These are phyloP conservation scores for Apodemia duryi DNA, from an alignment of 2,888 invertebrate species.

Conservation along the genomic window DNA sequence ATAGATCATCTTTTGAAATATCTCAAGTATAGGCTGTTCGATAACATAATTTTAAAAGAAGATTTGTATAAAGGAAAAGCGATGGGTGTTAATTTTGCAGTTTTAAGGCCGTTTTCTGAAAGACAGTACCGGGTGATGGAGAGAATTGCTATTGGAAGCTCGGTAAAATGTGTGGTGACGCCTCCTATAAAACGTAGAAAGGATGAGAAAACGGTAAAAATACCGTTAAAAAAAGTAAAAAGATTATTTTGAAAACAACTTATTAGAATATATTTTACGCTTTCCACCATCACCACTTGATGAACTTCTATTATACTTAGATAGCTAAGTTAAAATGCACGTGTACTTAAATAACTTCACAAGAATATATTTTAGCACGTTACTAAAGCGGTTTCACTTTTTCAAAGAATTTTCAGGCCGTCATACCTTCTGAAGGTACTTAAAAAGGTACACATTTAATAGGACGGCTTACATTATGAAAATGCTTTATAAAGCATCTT, in stretches of 20 bases:
- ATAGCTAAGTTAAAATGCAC: too few species aligned
- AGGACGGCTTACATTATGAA: too few species aligned
- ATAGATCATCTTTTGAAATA: conserved; percentile 54
- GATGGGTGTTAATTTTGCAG: conserved; percentile 57
- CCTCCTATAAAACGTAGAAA: conserved; percentile 48
- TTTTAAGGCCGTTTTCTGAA: conserved; percentile 56
- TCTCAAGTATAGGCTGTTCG: conserved; percentile 52
- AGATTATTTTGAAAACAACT: background rate
- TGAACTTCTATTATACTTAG: too few species aligned
- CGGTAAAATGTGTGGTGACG: conserved; percentile 39
- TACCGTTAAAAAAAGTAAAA: conserved; percentile 50
- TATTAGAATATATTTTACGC: background rate
- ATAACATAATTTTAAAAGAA: conserved; percentile 49
- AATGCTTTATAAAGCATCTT: too few species aligned
- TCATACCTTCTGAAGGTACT: too few species aligned
- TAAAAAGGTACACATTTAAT: too few species aligned
- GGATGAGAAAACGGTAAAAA: conserved; percentile 49
- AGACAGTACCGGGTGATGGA: conserved; percentile 61
- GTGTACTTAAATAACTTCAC: too few species aligned
- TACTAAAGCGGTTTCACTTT: too few species aligned
- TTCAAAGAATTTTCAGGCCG: too few species aligned
- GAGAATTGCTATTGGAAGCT: conserved; percentile 51
- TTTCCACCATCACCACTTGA: background rate
- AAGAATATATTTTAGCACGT: too few species aligned
- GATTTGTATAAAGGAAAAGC: conserved; percentile 59